Percentiles rank a stretch among this genome's conserved stretches.
Conservation (phyloP, 1,140 invertebrate genomes). For the Drosophila triauraria region DNA sequence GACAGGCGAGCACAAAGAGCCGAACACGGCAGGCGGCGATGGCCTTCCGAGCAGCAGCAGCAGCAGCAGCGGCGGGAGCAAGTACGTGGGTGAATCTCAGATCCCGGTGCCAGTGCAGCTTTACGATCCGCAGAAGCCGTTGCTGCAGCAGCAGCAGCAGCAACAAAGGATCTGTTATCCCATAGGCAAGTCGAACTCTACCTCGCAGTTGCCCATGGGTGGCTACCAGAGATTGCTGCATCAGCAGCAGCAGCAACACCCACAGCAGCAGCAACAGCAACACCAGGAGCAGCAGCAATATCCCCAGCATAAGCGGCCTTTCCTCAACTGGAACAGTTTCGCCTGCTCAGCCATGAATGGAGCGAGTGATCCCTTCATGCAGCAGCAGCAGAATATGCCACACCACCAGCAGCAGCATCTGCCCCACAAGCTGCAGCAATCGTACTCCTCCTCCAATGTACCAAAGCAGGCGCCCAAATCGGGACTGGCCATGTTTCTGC, state of each 20-base stretch:
- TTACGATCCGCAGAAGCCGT: conserved; percentile 70
- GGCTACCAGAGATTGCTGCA: conserved; percentile 65
- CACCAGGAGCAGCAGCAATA: conserved; percentile 54
- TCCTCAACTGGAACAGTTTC: conserved; percentile 79
- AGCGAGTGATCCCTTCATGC: conserved; percentile 74
- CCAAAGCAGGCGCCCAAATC: conserved; percentile 60
- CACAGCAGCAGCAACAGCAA: conserved; percentile 44
- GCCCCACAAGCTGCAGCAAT: conserved; percentile 72
- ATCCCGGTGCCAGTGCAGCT: conserved; percentile 75
- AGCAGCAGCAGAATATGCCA: conserved; percentile 57
- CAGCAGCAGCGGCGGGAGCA: conserved; percentile 38
- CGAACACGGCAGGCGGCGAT: conserved; percentile 24
- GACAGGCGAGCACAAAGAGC: conserved; percentile 70
- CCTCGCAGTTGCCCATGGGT: conserved; percentile 75
- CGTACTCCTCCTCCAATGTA: conserved; percentile 72
- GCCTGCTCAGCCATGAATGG: conserved; percentile 75
- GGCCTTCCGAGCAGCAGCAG: conserved; percentile 25
- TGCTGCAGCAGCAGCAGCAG: conserved; percentile 64
- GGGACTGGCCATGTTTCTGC: conserved; percentile 61
- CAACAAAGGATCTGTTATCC: conserved; percentile 63
- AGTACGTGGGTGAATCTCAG: conserved; percentile 61
- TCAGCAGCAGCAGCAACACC: conserved; percentile 56
- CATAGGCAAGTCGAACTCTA: conserved; percentile 80
- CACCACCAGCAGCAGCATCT: conserved; percentile 48
- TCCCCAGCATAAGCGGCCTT: conserved; percentile 77